Evolutionary conservation across 2,797 vertebrate species (phyloP).

Genomic region (Onychomys torridus): DNA sequence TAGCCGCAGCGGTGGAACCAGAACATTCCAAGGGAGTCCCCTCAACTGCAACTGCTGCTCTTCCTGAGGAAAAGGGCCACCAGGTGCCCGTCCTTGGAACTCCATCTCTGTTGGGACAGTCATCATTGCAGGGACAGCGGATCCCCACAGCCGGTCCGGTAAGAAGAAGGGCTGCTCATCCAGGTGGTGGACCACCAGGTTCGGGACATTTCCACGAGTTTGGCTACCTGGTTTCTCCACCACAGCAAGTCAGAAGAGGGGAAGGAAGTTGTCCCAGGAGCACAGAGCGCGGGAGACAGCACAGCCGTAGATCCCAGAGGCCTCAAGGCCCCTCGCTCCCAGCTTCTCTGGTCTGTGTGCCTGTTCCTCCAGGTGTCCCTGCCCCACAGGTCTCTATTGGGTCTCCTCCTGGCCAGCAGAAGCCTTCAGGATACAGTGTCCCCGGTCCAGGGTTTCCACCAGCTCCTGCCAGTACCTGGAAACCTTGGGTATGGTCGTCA

Average conservation of each 20-base stretch:
- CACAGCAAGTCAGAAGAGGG: too few species aligned
- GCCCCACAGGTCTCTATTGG: constrained; percentile 91
- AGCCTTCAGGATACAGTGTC: constrained; percentile 91
- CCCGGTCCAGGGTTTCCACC: constrained; percentile 94
- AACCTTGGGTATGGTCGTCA: constrained; percentile 92
- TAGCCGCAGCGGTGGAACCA: constrained; percentile 85
- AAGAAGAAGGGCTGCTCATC: too few species aligned
- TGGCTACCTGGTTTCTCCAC: too few species aligned
- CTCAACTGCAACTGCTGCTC: constrained; percentile 85
- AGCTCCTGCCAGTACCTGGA: constrained; percentile 92
- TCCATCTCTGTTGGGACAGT: constrained; percentile 88
- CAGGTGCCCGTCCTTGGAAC: constrained; percentile 90
- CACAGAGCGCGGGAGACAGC: too few species aligned
- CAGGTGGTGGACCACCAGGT: too few species aligned
- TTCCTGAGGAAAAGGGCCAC: constrained; percentile 91
- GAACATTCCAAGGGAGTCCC: constrained; percentile 87
- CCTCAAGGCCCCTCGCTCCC: too few species aligned
- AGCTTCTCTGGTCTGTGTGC: too few species aligned
- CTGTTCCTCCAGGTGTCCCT: too few species aligned
- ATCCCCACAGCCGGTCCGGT: constrained; percentile 81
- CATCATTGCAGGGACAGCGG: constrained; percentile 88
- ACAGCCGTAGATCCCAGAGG: too few species aligned
- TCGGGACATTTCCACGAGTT: too few species aligned
- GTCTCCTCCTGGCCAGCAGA: constrained; percentile 92
- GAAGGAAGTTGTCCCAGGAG: too few species aligned